Evolutionary conservation across 2,888 invertebrate species (phyloP), one percentile per base, ranked within the genome.

Genomic region (Troides helena): DNA sequence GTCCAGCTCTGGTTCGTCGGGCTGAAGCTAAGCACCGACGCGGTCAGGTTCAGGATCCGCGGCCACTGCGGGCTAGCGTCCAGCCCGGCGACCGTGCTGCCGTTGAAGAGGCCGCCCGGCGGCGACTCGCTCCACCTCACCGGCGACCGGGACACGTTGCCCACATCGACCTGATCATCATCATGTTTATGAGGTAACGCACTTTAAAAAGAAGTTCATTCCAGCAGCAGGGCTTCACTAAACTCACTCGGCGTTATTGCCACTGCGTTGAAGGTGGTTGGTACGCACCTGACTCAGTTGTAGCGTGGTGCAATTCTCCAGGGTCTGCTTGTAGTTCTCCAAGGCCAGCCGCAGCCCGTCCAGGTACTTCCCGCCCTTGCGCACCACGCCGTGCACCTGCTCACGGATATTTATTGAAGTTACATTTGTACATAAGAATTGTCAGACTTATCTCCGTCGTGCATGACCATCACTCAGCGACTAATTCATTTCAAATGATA

Each of bases 291-390:
- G 70, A 12, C 69, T 74, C 18, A 73, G 73, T 39, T 77, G 72
- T 12, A 69, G 74, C 2, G 69, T 72, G 36, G 74, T 76, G 65
- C 91, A 92, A 67, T 80, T 79, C 63, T 85, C 77, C 10, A 91
- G 75, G 1, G 77, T 75, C 1, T 73, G 72, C 8, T 77, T 79
- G 75, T 85, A 91, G 2, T 78, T 74, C 59, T 88, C 85, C 30
- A 92, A 77, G 17, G 92, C 82, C 2, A 76, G 72, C 8, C 84
- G 83, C 43, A 92, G 79, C 0, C 90, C 91, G 12, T 89, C 92
- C 50, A 92, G 72, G 70, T 91, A 92, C 1, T 71, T 72, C 56
- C 85, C 81, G 10, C 91, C 91, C 6, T 85, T 83, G 14, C 77
- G 76, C 0, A 87, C 83, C 10, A 85, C 78, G 1, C 76, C 74